Percentiles rank a stretch among this genome's conserved stretches.
Evolutionary conservation across 2,797 vertebrate genomes (phyloP).

Genomic region (Acropternis orthonyx): DNA sequence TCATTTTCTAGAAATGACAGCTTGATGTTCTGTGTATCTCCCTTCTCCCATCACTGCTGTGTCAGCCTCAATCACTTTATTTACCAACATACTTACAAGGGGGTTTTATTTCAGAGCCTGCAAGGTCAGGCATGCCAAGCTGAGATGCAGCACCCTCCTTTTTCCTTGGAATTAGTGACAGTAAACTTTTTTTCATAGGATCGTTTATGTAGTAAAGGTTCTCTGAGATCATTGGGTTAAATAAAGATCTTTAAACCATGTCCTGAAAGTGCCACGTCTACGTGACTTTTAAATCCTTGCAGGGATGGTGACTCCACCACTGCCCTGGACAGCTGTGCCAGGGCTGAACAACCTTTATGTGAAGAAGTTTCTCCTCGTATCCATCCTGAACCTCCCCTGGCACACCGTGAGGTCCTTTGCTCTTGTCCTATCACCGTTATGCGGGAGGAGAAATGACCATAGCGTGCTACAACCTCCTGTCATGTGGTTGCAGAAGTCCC

Average conservation of each 20-base stretch:
- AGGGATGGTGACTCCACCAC: not conserved
- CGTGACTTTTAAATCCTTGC: not conserved
- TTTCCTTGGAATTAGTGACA: slow-evolving; percentile 5
- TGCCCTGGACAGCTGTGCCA: not conserved
- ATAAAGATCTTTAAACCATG: too few species aligned
- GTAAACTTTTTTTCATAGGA: not conserved
- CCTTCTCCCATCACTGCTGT: slow-evolving; percentile 13
- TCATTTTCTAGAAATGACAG: slow-evolving; percentile 13
- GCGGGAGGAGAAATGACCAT: not conserved
- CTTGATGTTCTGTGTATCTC: slow-evolving; percentile 9
- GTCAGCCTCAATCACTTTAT: slow-evolving; percentile 34
- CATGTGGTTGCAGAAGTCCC: not conserved
- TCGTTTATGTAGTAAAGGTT: not conserved
- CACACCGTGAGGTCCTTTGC: accelerated
- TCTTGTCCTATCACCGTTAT: not conserved
- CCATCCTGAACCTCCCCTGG: not conserved
- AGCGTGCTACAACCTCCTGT: not conserved
- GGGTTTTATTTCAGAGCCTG: not conserved
- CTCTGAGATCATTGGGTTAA: not conserved
- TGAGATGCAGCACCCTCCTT: not conserved
- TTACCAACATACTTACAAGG: not conserved
- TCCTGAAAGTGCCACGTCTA: too few species aligned
- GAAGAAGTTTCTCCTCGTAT: not conserved
- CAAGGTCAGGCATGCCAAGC: not conserved
- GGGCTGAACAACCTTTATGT: not conserved